Evolutionary conservation across 2,113 vertebrate species (phyloP), one percentile per base, ranked within the genome.

Genomic region (Amazona vittata): DNA sequence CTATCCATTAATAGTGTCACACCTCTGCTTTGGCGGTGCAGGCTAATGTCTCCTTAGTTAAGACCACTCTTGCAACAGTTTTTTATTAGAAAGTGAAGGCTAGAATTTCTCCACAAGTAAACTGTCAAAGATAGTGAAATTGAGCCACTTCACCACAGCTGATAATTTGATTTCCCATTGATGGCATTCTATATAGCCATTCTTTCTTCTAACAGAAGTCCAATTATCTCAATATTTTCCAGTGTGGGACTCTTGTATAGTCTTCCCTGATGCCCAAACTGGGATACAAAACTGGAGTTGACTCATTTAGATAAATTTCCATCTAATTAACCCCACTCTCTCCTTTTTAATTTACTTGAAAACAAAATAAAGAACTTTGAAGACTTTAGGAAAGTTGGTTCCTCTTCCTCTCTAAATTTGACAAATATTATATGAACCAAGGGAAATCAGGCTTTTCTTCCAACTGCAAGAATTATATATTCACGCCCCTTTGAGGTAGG

Each of bases 211-310:
- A 57, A 41, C 2, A 57, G 13, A 52, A 18, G 12, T 41, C 10
- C 4, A 80, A 2, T 5, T 13, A 28, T 29, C 25, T 52, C 33
- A 35, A 1, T 41, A 39, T 49, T 79, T 64, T 13, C 22, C 33
- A 31, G 2, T 28, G 8, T 59, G 20, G 12, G 5, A 53, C 6
- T 11, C 8, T 28, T 0, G 0, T 43, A 19, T 33, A 12, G 0
- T 47, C 24, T 12, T 46, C 29, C 5, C 4, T 75, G 12, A 43
- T 33, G 15, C 63, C 50, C 55, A 83, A 49, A 47, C 10, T 22
- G 33, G 29, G 15, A 43, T 59, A n/a, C 17, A 75, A 57, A 77
- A 37, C 18, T 28, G 35, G 10, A 59, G 5, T 35, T 69, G 10
- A 49, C 16, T 75, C 3, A 59, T 85, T 68, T 63, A 85, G 19